Conservation (phyloP, 2,113 vertebrate genomes). For the Callospermophilus lateralis region DNA sequence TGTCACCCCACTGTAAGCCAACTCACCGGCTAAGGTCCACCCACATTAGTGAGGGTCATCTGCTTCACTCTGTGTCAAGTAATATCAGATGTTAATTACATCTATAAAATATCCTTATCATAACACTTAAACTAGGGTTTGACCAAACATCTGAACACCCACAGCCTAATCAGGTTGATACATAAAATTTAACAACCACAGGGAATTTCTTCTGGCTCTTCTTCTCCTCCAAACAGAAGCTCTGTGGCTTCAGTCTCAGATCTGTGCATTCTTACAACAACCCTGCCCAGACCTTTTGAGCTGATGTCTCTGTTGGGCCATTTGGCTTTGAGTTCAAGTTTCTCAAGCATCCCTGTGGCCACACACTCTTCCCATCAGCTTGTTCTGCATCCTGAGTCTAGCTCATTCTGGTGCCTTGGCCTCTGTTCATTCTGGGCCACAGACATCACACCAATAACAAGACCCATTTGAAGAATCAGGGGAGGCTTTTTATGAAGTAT, state of each 20-base stretch:
- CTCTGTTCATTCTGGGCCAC: not conserved
- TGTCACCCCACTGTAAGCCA: not conserved
- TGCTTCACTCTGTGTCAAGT: not conserved
- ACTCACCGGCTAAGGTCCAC: not conserved
- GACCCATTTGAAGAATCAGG: not conserved
- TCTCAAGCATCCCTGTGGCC: too few relatives aligned
- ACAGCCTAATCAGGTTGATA: not conserved
- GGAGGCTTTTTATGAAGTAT: not conserved
- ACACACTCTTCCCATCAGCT: not conserved
- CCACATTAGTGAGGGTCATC: too few relatives aligned
- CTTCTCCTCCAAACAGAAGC: not conserved
- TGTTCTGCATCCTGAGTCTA: not conserved
- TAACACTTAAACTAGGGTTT: too few relatives aligned
- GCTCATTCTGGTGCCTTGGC: rapidly evolving
- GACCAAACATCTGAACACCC: too few relatives aligned
- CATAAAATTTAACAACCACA: not conserved
- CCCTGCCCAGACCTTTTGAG: not conserved
- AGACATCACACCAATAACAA: not conserved
- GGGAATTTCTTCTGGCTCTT: not conserved
- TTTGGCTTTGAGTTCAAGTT: not conserved
- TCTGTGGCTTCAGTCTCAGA: not conserved
- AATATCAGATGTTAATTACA: not conserved
- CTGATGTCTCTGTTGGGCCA: not conserved
- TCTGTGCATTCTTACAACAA: rapidly evolving
- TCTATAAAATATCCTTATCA: not conserved